These are phyloP conservation scores for Tupaia tana DNA, from an alignment of 2,113 vertebrate genomes.

Conservation along the genomic window DNA sequence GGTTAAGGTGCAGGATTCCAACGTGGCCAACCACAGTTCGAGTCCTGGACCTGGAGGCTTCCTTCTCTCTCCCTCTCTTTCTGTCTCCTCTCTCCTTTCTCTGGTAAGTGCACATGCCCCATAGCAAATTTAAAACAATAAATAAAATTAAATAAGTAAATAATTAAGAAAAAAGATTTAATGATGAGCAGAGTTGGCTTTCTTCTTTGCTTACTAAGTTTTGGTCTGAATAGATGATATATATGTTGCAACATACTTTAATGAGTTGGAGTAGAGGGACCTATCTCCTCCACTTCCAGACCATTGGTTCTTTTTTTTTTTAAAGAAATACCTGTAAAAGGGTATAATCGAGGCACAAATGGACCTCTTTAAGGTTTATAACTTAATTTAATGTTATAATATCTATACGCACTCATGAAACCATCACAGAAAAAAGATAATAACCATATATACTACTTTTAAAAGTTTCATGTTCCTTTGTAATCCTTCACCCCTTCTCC, in stretches of 20 bases:
- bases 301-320: not conserved
- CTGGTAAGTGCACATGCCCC: too few relatives aligned
- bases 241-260: conserved; percentile 18
- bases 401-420: not conserved
- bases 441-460: not conserved
- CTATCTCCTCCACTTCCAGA: not conserved
- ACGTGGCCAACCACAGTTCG: too few relatives aligned
- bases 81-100: too few relatives aligned
- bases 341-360: not conserved
- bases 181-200: not conserved
- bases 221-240: not conserved
- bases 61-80: too few relatives aligned
- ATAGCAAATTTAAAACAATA: too few relatives aligned
- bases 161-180: not conserved
- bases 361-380: not conserved
- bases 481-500: not conserved
- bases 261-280: not conserved
- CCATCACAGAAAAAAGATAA: not conserved
- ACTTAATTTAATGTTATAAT: conserved; percentile 6
- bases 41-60: too few relatives aligned
- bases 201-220: not conserved
- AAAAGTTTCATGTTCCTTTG: not conserved
- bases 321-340: not conserved
- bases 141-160: too few relatives aligned
- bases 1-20: too few relatives aligned